Evolutionary conservation across 2,888 invertebrate genomes (phyloP), one percentile per base, ranked within the genome.

Genomic region (Tridacna crocea): DNA sequence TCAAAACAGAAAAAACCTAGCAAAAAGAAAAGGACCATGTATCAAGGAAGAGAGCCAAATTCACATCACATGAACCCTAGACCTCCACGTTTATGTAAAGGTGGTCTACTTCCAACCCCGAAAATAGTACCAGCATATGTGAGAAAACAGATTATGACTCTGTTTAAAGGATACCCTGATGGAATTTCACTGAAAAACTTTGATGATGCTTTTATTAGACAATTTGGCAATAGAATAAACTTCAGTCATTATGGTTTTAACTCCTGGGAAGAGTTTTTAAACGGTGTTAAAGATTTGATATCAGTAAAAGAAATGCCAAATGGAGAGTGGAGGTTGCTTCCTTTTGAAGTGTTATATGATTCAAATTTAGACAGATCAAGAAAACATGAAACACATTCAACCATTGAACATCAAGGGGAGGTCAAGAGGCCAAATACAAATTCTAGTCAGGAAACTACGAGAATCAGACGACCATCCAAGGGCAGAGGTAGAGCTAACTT

Each of bases 1-100:
- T 85, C 90, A 0, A 88, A 87, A 60, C 92, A 92, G 75, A 92
- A 88, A 77, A 76, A 90, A 0, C 63, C 85, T 1, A 88, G 87
- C 75, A 88, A 87, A 66, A 87, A 86, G 12, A 90, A 90, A 79
- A 88, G 83, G 82, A 88, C 88, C 19, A 84, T 85, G 4, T 75
- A 86, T 65, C 68, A 70, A 48, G n/a, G 36, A 17, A 51, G 77
- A 36, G 24, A 47, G 15, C 68, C 55, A 24, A 27, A 47, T 17
- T 46, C 70, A 22, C 48, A 17, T 24, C 11, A 36, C 27, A 27
- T 24, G 1, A 19, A 65, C 51, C 26, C 47, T 22, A 55, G 76
- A 55, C 72, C 74, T 11, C 70, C 80, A 24, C 51, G 68, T 10
- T 63, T 65, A 26, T 76, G 26, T 27, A 72, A 73, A 68, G 77